Percentiles rank a stretch among this genome's conserved stretches.
These are phyloP conservation scores for Hipposideros larvatus DNA, from an alignment of 2,797 vertebrate species.

Conservation along the genomic window DNA sequence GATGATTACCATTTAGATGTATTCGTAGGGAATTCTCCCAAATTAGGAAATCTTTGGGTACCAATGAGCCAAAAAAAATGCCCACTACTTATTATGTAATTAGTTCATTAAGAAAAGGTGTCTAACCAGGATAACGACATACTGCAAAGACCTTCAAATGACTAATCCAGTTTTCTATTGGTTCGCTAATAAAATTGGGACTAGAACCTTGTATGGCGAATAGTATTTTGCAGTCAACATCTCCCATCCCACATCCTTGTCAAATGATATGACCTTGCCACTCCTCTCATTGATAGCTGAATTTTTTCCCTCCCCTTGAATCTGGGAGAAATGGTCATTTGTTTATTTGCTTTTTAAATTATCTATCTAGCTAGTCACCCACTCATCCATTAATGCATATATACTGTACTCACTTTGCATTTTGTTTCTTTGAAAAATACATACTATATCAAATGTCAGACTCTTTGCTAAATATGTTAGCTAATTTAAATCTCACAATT, in stretches of 20 bases:
- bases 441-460: not conserved
- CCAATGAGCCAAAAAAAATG: not conserved
- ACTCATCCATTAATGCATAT: not conserved
- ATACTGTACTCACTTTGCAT: not conserved
- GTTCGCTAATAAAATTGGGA: not conserved
- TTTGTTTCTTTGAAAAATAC: not conserved
- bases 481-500: conserved; percentile 13
- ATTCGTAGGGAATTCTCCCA: not conserved
- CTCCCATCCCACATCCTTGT: not conserved
- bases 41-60: not conserved
- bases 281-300: not conserved
- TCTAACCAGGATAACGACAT: not conserved
- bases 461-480: conserved; percentile 3
- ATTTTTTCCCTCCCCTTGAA: not conserved
- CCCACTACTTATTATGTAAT: not conserved
- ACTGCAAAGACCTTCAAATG: not conserved
- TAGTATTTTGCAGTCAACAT: not conserved
- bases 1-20: conserved; percentile 35
- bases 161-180: not conserved
- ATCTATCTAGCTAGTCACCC: not conserved
- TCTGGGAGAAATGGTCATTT: not conserved
- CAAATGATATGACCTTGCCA: not conserved
- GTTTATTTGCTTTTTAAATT: not conserved
- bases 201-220: not conserved
- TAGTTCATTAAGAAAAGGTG: conserved; percentile 10